Base-by-base conservation (phyloP, 1,140 invertebrate species). In the Lerema accius region DNA sequence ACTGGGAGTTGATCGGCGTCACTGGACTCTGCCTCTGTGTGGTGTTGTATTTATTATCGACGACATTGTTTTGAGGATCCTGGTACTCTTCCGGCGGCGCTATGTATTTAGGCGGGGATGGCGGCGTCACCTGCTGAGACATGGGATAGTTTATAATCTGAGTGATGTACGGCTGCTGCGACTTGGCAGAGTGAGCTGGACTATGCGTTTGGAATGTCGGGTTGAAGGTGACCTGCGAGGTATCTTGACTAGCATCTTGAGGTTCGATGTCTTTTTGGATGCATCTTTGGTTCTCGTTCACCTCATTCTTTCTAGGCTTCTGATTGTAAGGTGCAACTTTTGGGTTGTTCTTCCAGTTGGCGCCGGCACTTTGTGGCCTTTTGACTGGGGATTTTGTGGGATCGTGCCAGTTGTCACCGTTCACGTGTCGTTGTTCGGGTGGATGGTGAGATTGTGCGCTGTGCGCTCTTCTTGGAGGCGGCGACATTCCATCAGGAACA, bases 181-280 rank as follows among this genome's bases (percentile, higher is more conserved):
- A 69, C 45, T 89, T 87, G 4, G 78, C 69, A 4, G 84, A 76
- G 64, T 91, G 90, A 14, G 91, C 86, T 1, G 91, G 91, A 74
- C 91, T 92, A 55, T 91, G 89, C 1, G 86, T 91, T 76, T 92
- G 90, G 88, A 92, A 92, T 87, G 91, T 92, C 48, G 90, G 91
- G 48, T 92, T 92, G 62, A 82, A 92, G 1, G 91, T 92, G 35
- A 92, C 87, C 71, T 91, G 91, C 1, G 91, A 91, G 19, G 77
- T 69, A 40, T 92, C 90, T 65, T 82, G 80, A 58, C 77, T 73
- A 62, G 80, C 72, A 32, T 82, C 73, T 43, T 73, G 58, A 28
- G 69, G 61, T 28, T 90, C 78, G 53, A 71, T 50, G 56, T 89
- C 78, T 78, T 84, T 84, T 74, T 84, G 69, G 50, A 76, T 79